Evolutionary conservation across 2,888 invertebrate species (phyloP), one percentile per base, ranked within the genome.

Genomic region (Argyresthia goedartella): DNA sequence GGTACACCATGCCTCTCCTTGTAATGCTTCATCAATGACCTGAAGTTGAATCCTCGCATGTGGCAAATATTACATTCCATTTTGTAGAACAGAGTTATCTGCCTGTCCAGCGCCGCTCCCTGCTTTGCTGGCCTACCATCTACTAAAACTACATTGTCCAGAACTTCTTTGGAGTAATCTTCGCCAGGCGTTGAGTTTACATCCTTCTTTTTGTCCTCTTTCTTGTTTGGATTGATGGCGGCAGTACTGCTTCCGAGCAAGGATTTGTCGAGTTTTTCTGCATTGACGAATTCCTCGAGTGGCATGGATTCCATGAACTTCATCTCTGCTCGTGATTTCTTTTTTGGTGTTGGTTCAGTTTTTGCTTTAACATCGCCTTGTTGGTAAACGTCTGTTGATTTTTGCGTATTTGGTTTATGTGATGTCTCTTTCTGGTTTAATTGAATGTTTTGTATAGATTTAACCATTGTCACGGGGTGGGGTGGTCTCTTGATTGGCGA

Each of bases 1-100:
- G 86, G 86, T 8, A 86, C 86, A 0, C 86, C 86, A 54, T 86
- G 86, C 52, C 84, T 69, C 1, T 86, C 85, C 60, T 82, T 86
- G 61, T 86, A 86, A 61, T 86, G 86, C 60, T 73, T 77, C 84
- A 86, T 84, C 14, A 86, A 66, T 6, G 84, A 79, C 53, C 80
- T 75, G 56, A 81, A 86, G 60, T 85, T 69, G 57, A 86, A 85
- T 13, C 76, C 81, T 47, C 66, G 70, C 54, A 78, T 77, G 62
- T 84, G 85, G 56, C 86, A 86, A 58, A 86, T 85, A 54, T 80
- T 79, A 57, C 86, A 86, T 65, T 86, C 85, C 86, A 86, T 86
- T 64, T 81, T 81, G 59, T 86, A 86, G 59, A 86, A 86, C 4
- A 85, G 60, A 1, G 81, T 80, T 60, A 86, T 84, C 60, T 86